These are phyloP conservation scores for Albula goreensis DNA, from an alignment of 2,113 vertebrate species.

Conservation along the genomic window DNA sequence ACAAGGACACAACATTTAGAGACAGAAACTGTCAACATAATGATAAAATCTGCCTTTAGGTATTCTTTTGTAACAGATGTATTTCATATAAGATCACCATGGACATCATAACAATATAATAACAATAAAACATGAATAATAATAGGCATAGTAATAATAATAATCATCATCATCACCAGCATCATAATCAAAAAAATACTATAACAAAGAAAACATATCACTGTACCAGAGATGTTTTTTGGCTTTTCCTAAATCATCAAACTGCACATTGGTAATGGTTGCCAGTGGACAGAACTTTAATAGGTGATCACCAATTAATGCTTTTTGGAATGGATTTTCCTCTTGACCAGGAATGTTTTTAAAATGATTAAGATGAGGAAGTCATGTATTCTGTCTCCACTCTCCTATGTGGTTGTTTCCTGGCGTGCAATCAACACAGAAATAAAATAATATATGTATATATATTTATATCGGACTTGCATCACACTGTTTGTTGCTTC, in stretches of 20 bases:
- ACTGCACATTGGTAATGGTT: constrained; percentile 6
- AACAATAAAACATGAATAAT: constrained; percentile 44
- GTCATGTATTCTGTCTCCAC: not conserved
- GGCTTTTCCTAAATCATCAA: constrained; percentile 14
- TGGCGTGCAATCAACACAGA: constrained; percentile 7
- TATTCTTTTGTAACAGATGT: constrained; percentile 40
- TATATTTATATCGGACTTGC: not conserved
- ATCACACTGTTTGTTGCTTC: not conserved
- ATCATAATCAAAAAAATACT: constrained; percentile 38
- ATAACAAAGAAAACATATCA: not conserved
- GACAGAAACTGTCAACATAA: constrained; percentile 36
- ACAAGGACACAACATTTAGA: constrained; percentile 49
- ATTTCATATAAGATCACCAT: constrained; percentile 23
- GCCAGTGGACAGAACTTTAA: constrained; percentile 23
- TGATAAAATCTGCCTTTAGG: constrained; percentile 48
- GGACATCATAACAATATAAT: constrained; percentile 40
- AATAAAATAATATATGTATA: not conserved
- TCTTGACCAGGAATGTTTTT: not conserved
- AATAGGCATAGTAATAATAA: constrained; percentile 45
- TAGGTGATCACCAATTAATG: not conserved
- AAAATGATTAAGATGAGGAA: not conserved
- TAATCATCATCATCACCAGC: constrained; percentile 41
- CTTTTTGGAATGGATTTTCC: constrained; percentile 2
- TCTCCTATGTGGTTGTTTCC: not conserved
- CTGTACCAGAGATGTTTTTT: not conserved